Percentiles rank a stretch among this genome's conserved stretches.
Evolutionary conservation across 2,888 invertebrate genomes (phyloP).

Genomic region (Cerceris rybyensis): DNA sequence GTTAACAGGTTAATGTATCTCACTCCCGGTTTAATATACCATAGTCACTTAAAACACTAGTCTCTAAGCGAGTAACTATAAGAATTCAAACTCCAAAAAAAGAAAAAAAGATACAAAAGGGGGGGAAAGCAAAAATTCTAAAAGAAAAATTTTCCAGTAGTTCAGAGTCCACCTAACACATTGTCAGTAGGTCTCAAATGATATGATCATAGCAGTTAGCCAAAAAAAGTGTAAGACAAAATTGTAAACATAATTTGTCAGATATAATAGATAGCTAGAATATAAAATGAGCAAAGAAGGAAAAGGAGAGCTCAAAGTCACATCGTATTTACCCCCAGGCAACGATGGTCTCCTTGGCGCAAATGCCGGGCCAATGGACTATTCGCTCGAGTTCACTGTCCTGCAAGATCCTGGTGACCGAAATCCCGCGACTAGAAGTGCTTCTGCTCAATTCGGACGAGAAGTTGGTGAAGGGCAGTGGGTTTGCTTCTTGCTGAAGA

Average conservation of each 20-base stretch:
- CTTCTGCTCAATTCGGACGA: constrained; percentile 41
- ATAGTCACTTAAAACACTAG: too few relatives aligned
- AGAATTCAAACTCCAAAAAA: too few relatives aligned
- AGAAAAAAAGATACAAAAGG: too few relatives aligned
- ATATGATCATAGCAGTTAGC: too few relatives aligned
- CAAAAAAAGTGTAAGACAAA: neutral
- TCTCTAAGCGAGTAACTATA: too few relatives aligned
- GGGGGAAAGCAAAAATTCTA: too few relatives aligned
- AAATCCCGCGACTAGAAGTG: constrained; percentile 83
- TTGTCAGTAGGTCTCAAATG: too few relatives aligned
- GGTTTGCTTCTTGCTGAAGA: constrained; percentile 58
- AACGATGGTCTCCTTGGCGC: constrained; percentile 76
- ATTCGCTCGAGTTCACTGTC: constrained; percentile 87
- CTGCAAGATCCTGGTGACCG: constrained; percentile 85
- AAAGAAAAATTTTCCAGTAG: too few relatives aligned
- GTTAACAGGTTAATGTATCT: too few relatives aligned
- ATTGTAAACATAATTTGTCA: neutral
- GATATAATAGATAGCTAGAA: neutral
- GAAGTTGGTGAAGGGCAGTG: constrained; percentile 43
- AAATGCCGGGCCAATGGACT: constrained; percentile 73
- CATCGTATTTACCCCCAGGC: constrained; percentile 74
- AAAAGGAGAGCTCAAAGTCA: neutral
- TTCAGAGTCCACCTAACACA: too few relatives aligned
- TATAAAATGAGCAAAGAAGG: too few relatives aligned
- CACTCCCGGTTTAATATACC: too few relatives aligned